Conservation (phyloP, 2,797 vertebrate genomes). For the Podarcis lilfordi region DNA sequence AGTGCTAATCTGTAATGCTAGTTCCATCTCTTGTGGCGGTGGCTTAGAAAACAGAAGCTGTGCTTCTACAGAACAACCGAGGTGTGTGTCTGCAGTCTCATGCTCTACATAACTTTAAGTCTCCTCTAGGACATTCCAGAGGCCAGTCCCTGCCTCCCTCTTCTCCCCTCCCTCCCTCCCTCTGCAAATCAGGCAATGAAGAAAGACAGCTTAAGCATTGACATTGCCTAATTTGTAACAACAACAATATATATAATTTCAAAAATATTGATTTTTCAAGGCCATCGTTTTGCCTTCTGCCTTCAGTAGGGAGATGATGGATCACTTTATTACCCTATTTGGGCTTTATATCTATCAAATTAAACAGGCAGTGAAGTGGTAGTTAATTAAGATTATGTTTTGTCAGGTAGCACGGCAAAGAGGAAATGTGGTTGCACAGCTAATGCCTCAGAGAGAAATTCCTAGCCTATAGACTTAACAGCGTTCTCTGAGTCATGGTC, state of each 20-base stretch:
- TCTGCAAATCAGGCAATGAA: neutral
- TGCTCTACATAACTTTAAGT: neutral
- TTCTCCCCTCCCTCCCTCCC: too few species aligned
- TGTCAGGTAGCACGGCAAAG: conserved; percentile 33
- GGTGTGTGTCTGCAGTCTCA: neutral
- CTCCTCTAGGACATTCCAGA: neutral
- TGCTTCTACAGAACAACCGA: neutral
- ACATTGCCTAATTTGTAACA: conserved; percentile 28
- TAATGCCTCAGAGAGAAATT: neutral
- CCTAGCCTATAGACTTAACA: neutral
- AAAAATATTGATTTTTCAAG: conserved; percentile 56
- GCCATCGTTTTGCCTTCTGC: conserved; percentile 23
- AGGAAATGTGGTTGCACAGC: neutral
- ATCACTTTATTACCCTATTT: conserved; percentile 60
- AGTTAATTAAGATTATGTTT: conserved; percentile 70
- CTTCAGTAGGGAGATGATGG: conserved; percentile 53
- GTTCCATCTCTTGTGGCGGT: neutral
- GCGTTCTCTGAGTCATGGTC: neutral
- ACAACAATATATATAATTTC: conserved; percentile 40
- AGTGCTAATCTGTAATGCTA: too few species aligned
- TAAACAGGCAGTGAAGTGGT: conserved; percentile 48
- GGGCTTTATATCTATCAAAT: conserved; percentile 66
- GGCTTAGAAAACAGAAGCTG: neutral
- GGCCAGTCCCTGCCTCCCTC: neutral
- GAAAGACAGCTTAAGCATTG: conserved; percentile 15